phyloP scores from a whole-genome alignment of 2,797 vertebrate species.

The Sphenopsis melanotis region DNA sequence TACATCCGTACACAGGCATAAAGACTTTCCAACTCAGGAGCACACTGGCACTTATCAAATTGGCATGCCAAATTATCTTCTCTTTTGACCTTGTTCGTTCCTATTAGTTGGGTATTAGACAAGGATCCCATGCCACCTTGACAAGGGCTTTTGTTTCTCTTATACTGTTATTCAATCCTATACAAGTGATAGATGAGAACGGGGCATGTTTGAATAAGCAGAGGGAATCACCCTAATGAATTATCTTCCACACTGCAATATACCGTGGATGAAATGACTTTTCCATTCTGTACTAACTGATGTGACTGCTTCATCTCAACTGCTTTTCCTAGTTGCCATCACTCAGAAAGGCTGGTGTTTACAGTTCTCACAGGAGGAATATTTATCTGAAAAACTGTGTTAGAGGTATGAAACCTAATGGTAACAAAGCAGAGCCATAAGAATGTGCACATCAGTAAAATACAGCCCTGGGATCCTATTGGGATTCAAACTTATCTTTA shows the following conservation, averaged over 20 bases:
- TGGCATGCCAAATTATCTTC: not conserved
- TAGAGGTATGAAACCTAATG: not conserved
- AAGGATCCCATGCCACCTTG: constrained; percentile 20
- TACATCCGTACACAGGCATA: not conserved
- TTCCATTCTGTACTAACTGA: not conserved
- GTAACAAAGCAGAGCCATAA: not conserved
- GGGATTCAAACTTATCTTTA: not conserved
- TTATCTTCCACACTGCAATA: not conserved
- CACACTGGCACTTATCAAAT: not conserved
- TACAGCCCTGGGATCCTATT: not conserved
- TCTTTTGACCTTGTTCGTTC: constrained; percentile 1
- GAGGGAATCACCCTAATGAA: constrained; percentile 46
- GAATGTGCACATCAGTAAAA: not conserved
- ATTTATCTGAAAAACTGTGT: not conserved
- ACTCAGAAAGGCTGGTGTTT: not conserved
- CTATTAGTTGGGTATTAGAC: not conserved
- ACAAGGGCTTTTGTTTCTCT: constrained; percentile 35
- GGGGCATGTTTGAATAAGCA: not conserved
- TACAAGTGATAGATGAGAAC: not conserved
- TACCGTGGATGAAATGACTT: not conserved
- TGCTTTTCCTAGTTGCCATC: not conserved
- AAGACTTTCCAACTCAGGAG: not conserved
- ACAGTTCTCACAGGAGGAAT: not conserved
- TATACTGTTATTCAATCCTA: not conserved
- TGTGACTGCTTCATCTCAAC: not conserved